phyloP scores from a whole-genome alignment of 1,140 invertebrate genomes.

The Hesperophylax magnus region DNA sequence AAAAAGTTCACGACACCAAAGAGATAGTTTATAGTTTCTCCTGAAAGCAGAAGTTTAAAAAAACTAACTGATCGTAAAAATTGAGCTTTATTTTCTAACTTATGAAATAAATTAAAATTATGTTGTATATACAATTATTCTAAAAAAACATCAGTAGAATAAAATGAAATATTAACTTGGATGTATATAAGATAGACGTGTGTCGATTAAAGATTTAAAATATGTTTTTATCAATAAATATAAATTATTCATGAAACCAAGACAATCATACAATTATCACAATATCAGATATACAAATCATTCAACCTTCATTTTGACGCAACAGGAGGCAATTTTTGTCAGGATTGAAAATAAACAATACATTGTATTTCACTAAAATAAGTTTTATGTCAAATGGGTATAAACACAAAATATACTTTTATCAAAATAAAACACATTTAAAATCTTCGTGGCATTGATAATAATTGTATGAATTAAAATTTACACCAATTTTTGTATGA shows the following conservation, averaged over 20 bases:
- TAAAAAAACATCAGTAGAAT: conserved; percentile 26
- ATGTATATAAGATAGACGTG: conserved; percentile 24
- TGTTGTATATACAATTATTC: conserved; percentile 35
- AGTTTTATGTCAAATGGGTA: neutral
- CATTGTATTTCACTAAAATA: neutral
- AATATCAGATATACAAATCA: conserved; percentile 41
- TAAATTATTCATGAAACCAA: conserved; percentile 42
- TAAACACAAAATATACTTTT: neutral
- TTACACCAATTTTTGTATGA: neutral
- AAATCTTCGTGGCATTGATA: conserved; percentile 10
- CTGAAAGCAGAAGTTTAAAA: no score
- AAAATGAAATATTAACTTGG: conserved; percentile 41
- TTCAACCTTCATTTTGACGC: conserved; percentile 39
- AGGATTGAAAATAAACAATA: neutral
- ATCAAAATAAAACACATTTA: neutral
- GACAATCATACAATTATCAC: conserved; percentile 47
- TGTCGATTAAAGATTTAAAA: conserved; percentile 39
- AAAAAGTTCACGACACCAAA: no score
- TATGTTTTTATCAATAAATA: conserved; percentile 36
- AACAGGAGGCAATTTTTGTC: conserved; percentile 17
- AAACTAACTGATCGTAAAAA: neutral
- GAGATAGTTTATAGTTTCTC: no score
- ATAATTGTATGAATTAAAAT: conserved; percentile 13
- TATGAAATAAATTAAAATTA: conserved; percentile 35
- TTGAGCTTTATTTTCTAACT: conserved; percentile 21